Conservation (phyloP, 2,113 vertebrate species). For the Puntigrus tetrazona region DNA sequence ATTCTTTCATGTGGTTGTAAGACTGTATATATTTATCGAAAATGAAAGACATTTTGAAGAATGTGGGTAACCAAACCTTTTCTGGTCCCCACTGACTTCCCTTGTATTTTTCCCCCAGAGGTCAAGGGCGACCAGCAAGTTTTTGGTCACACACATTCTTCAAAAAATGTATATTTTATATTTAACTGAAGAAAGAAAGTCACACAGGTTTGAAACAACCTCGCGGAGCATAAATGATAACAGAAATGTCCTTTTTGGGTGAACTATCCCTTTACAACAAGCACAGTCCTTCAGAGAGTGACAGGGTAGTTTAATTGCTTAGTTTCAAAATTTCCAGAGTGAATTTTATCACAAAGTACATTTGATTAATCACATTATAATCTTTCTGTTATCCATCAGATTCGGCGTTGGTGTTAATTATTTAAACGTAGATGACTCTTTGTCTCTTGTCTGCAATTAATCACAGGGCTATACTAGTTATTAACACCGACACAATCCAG, state of each 20-base stretch:
- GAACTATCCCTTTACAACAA: not conserved
- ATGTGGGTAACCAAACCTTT: not conserved
- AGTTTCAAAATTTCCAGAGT: not conserved
- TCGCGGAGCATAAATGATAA: not conserved
- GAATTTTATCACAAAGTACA: not conserved
- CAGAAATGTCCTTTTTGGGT: not conserved
- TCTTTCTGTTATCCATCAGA: not conserved
- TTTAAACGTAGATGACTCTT: not conserved
- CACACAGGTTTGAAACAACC: not conserved
- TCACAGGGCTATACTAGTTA: slow-evolving; percentile 6
- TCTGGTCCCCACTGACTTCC: not conserved
- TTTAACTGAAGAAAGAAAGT: not conserved
- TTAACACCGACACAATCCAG: not conserved
- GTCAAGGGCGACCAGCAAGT: too few relatives aligned
- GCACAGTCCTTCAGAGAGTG: not conserved
- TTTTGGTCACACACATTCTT: not conserved
- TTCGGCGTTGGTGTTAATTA: not conserved
- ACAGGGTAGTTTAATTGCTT: not conserved
- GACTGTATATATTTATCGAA: too few relatives aligned
- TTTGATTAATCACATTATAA: slow-evolving; percentile 12
- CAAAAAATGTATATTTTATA: not conserved
- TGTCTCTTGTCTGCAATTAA: slow-evolving; percentile 6
- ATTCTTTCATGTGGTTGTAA: not conserved
- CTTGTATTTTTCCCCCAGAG: not conserved
- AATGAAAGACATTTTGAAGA: not conserved